phyloP scores from a whole-genome alignment of 2,888 invertebrate genomes.

The Drosophila cyrtoloma region DNA sequence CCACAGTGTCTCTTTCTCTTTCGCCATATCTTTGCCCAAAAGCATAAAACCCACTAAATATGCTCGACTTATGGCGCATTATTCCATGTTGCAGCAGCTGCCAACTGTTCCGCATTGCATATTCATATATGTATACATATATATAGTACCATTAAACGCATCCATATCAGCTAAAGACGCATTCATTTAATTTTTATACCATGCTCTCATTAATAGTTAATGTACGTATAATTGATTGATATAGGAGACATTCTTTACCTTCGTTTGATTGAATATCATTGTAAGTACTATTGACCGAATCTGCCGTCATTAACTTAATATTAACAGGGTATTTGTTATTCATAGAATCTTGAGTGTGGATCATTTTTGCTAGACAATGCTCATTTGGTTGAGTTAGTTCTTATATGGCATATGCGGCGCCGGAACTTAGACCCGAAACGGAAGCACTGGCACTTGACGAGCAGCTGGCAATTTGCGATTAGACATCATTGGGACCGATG shows the following conservation, averaged over 20 bases:
- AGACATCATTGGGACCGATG: conserved; percentile 34
- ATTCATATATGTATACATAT: conserved; percentile 5
- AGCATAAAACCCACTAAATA: conserved; percentile 71
- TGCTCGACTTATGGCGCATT: conserved; percentile 75
- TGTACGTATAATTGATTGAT: background rate
- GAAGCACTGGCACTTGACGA: conserved; percentile 74
- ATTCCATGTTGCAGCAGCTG: conserved; percentile 53
- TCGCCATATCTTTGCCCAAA: conserved; percentile 28
- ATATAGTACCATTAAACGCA: conserved; percentile 22
- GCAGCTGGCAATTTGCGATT: conserved; percentile 77
- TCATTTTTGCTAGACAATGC: background rate
- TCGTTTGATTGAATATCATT: background rate
- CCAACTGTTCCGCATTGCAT: conserved; percentile 49
- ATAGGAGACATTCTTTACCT: background rate
- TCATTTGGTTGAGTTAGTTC: conserved; percentile 4
- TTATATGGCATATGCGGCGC: conserved; percentile 69
- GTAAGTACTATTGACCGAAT: background rate
- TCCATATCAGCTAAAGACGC: conserved; percentile 49
- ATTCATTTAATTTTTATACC: conserved; percentile 46
- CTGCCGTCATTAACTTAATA: background rate
- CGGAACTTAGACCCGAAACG: conserved; percentile 72
- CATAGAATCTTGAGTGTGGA: background rate
- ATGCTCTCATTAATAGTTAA: conserved; percentile 12
- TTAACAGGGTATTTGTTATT: background rate
- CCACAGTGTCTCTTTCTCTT: conserved; percentile 1